Evolutionary conservation across 2,797 vertebrate species (phyloP).

Genomic region (Anolis apletophallus): DNA sequence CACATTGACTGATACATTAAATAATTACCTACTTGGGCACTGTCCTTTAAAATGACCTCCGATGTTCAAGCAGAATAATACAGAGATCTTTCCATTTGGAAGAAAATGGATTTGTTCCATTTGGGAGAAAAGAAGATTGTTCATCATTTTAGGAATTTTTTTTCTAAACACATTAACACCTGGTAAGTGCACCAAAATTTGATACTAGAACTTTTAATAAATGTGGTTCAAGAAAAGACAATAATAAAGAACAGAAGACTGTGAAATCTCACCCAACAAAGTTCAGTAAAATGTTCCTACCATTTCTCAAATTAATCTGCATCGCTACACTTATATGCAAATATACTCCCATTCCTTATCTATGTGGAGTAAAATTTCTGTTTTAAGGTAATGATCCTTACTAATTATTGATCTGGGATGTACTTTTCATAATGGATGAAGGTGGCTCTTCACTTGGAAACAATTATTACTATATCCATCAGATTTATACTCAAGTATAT

Average conservation of each 20-base stretch:
- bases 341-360: neutral
- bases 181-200: neutral
- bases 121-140: neutral
- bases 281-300: neutral
- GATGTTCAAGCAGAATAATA: neutral
- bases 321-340: neutral
- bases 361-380: neutral
- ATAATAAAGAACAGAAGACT: neutral
- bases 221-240: neutral
- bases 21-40: neutral
- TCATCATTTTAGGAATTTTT: neutral
- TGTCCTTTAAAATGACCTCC: neutral
- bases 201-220: neutral
- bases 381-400: neutral
- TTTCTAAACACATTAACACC: neutral
- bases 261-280: neutral
- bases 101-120: neutral
- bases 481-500: neutral
- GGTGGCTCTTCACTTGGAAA: neutral
- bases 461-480: neutral
- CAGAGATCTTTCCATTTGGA: neutral
- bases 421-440: no score
- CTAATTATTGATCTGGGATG: no score
- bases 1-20: neutral
- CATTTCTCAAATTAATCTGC: neutral